Evolutionary conservation across 2,113 vertebrate species (phyloP).

Genomic region (Silurus glanis): DNA sequence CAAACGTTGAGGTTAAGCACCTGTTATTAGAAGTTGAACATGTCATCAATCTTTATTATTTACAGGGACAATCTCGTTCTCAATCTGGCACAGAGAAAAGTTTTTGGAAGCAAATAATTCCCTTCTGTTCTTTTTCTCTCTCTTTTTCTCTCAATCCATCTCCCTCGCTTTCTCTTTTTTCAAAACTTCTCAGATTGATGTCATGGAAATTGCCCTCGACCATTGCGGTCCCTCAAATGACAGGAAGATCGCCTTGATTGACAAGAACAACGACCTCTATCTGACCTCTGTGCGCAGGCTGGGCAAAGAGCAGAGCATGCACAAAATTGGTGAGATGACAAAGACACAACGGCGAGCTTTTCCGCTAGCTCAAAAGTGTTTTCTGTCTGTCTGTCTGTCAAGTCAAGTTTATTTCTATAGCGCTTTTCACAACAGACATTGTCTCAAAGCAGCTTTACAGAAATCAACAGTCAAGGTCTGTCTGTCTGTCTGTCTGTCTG

Average conservation of each 20-base stretch:
- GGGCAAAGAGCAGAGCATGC: slow-evolving; percentile 84
- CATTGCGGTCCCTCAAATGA: slow-evolving; percentile 86
- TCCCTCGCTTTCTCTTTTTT: slow-evolving; percentile 5
- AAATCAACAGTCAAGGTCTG: no score
- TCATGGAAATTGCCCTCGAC: slow-evolving; percentile 89
- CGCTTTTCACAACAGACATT: no score
- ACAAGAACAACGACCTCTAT: slow-evolving; percentile 94
- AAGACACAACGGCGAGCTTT: neutral
- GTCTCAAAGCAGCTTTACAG: no score
- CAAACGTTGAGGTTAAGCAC: neutral
- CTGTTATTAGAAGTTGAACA: slow-evolving; percentile 13
- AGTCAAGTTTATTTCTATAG: no score
- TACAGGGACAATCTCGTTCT: neutral
- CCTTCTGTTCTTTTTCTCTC: slow-evolving; percentile 7
- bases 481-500: no score
- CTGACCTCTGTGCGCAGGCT: slow-evolving; percentile 85
- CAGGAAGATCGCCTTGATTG: slow-evolving; percentile 90
- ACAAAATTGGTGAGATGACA: slow-evolving; percentile 85
- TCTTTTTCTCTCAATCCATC: slow-evolving; percentile 40
- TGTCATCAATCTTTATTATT: neutral
- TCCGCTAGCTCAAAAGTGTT: neutral
- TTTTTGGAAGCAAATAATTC: neutral
- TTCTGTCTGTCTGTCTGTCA: no score
- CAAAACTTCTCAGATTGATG: slow-evolving; percentile 79
- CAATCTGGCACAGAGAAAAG: neutral